Base-by-base conservation (phyloP, 1,140 invertebrate genomes). In the Bacillus rossius region DNA sequence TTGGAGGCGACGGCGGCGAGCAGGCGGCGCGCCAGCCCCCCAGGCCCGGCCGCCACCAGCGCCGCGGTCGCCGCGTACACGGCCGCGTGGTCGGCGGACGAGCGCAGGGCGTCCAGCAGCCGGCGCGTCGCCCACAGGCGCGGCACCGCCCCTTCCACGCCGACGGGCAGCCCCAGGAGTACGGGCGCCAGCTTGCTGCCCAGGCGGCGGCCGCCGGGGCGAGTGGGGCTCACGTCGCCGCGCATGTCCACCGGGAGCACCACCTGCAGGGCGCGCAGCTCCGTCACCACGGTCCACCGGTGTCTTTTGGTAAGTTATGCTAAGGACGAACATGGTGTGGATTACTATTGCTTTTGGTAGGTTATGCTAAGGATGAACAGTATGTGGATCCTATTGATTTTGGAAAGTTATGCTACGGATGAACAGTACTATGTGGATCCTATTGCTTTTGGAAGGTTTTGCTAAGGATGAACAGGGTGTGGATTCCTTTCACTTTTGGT, bases 111-210 rank as follows among this genome's bases (percentile, higher is more conserved):
- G 29, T 79, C 76, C 69, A 82, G 73, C 7, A 69, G 65, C 40
- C 74, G 68, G 34, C 79, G 73, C 17, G 80, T 75, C 29, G 75
- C 76, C 82, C 82, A 84, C 4, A 84, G 71, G n/a, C 81, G 67
- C 8, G 82, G 82, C 43, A 84, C 78, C n/a, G 78, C 76, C 8
- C 79, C 80, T 64, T 83, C 81, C 2, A 75, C 76, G 54, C 75
- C 76, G 10, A 78, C 75, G 8, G 81, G 80, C 20, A 83, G 64
- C 4, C 71, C 64, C 3, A 78, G 59, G 22, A 75, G 64, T 3
- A 80, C 75, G 16, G 77, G 68, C 1, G 77, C 65, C 54, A 74
- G 75, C 49, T 76, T 71, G 48, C 72, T 75, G 20, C 74, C 74
- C 57, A 79, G 69, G 5, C 68, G 62, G 4, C 67, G 62, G 1